Base-by-base conservation (phyloP, 92 coral and sea anemone species). In the Porites evermanni region DNA sequence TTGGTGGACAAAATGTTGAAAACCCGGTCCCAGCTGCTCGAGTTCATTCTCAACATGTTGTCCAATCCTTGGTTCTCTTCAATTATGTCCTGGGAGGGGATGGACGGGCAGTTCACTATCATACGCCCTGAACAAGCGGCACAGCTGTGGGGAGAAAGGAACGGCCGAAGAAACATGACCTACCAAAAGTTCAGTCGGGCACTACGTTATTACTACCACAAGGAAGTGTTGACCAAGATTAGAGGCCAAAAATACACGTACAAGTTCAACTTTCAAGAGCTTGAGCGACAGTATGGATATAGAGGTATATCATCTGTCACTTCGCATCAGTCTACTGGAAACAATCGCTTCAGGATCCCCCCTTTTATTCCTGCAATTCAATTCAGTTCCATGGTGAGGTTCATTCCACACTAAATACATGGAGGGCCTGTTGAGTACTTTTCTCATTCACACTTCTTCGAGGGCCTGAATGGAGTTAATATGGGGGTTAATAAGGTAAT, bases 71-170 rank as follows among this genome's bases (percentile, higher is more conserved):
- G 12, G 29, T 60, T 53, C 18, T 75, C 79, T 24, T 20, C 64
- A 2, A 26, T 75, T 24, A 75, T 60, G 67, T 10, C 67, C 64
- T 75, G 79, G 79, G 79, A 53, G 65, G 79, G 79, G n/a, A 52
- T 6, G 8, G 17, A 75, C 20, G 79, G 79, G 18, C 64, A 53
- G 79, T 75, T 75, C 44, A 64, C 19, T 24, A 75, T 75, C 32
- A 53, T 6, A 20, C 64, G 47, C 23, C 64, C 79, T 2, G 79
- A 53, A 16, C 23, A 4, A 11, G 47, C 50, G 21, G 66, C 79
- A 75, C 8, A 19, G 6, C 63, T 75, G 21, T 75, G 79, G 79
- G 79, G 79, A 9, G 79, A 75, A 2, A 75, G 66, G 10, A 75
- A 75, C 29, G 38, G 65, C 32, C 64, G 67, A 12, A 24, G n/a